Evolutionary conservation across 2,888 invertebrate species (phyloP).

Genomic region (Reticulitermes lucifugus): DNA sequence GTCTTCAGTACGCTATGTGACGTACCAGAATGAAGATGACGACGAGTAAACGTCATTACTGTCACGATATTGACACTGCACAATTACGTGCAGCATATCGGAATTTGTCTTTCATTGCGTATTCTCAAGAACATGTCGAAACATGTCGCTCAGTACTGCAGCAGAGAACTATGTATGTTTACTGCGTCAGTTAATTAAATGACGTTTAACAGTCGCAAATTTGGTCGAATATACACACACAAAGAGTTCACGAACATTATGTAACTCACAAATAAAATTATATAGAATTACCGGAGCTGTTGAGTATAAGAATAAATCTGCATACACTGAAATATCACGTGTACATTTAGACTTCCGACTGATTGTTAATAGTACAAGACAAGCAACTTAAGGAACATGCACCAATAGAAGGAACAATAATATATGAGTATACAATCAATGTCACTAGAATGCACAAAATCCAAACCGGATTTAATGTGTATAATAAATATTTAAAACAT

Average conservation of each 20-base stretch:
- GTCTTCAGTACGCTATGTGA: slow-evolving; percentile 94
- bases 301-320: not conserved
- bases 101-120: slow-evolving; percentile 2
- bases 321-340: not conserved
- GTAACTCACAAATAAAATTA: not conserved
- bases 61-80: slow-evolving; percentile 5
- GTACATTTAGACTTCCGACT: too few species aligned
- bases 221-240: not conserved
- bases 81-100: not conserved
- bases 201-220: not conserved
- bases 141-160: not conserved
- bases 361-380: not conserved
- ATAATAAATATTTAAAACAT: not conserved
- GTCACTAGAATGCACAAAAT: not conserved
- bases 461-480: not conserved
- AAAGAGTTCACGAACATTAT: not conserved
- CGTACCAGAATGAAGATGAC: slow-evolving; percentile 93
- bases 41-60: slow-evolving; percentile 69
- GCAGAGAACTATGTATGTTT: too few species aligned
- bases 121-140: not conserved
- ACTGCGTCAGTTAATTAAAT: not conserved
- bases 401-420: not conserved
- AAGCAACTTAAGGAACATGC: not conserved
- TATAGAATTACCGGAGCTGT: not conserved
- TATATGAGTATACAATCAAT: not conserved